Percentiles rank a stretch among this genome's conserved stretches.
These are phyloP conservation scores for Trinorchestia longiramus DNA, from an alignment of 1,140 invertebrate genomes.

Conservation along the genomic window DNA sequence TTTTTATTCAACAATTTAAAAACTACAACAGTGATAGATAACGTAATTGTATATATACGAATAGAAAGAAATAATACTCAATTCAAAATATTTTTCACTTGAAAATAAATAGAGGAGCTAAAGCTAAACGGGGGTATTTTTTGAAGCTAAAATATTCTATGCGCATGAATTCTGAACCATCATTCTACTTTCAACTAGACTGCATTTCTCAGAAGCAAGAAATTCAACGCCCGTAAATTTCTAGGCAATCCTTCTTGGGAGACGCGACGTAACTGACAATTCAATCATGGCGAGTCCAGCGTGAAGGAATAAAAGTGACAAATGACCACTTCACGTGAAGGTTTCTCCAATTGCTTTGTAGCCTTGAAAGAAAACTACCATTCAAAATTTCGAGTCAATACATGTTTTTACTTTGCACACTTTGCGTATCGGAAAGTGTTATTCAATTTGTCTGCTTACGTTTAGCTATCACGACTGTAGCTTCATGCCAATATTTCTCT, in stretches of 20 bases:
- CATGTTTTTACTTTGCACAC: not conserved
- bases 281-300: constrained; percentile 14
- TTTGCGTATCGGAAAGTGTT: not conserved
- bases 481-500: not conserved
- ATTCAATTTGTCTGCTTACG: not conserved
- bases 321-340: constrained; percentile 22
- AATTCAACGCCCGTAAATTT: not conserved
- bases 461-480: not conserved
- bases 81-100: not conserved
- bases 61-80: not conserved
- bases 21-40: not conserved
- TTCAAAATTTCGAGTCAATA: not conserved
- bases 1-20: not conserved
- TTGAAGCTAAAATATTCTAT: not conserved
- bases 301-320: not conserved
- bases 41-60: not conserved
- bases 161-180: not conserved
- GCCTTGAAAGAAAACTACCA: not conserved
- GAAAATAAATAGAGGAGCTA: not conserved
- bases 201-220: not conserved
- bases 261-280: constrained; percentile 5
- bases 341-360: not conserved
- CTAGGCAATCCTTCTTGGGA: not conserved
- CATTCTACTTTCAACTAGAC: not conserved
- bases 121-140: not conserved